Percentiles rank a stretch among this genome's conserved stretches.
Conservation (phyloP, 2,113 vertebrate species). For the Dryoscopus gambensis region DNA sequence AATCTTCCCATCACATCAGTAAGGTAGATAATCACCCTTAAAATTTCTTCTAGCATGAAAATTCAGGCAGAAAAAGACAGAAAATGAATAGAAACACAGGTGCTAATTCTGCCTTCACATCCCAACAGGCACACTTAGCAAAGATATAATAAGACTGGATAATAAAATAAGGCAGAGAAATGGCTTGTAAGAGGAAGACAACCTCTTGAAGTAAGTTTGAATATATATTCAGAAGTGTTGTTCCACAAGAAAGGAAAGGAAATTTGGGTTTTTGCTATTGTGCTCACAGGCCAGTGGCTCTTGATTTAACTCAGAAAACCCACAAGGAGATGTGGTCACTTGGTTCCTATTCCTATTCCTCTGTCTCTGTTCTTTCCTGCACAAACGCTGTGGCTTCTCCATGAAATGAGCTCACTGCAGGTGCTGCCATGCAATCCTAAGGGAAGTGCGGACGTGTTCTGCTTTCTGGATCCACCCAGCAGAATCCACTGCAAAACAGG, state of each 20-base stretch:
- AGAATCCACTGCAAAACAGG: not conserved
- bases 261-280: not conserved
- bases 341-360: not conserved
- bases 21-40: constrained; percentile 19
- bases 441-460: not conserved
- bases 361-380: not conserved
- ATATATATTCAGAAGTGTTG: not conserved
- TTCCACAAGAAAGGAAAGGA: not conserved
- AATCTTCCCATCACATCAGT: not conserved
- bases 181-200: not conserved
- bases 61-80: not conserved
- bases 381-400: not conserved
- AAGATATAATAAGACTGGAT: not conserved
- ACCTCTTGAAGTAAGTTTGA: not conserved
- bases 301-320: not conserved
- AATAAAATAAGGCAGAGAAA: not conserved
- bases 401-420: not conserved
- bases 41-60: constrained; percentile 16
- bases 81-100: not conserved
- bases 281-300: not conserved
- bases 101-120: not conserved
- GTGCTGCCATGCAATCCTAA: fast-evolving
- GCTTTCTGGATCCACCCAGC: not conserved
- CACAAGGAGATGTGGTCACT: not conserved
- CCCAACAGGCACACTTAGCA: not conserved